These are phyloP conservation scores for Mythimna vitellina DNA, from an alignment of 2,888 invertebrate species.

Conservation along the genomic window DNA sequence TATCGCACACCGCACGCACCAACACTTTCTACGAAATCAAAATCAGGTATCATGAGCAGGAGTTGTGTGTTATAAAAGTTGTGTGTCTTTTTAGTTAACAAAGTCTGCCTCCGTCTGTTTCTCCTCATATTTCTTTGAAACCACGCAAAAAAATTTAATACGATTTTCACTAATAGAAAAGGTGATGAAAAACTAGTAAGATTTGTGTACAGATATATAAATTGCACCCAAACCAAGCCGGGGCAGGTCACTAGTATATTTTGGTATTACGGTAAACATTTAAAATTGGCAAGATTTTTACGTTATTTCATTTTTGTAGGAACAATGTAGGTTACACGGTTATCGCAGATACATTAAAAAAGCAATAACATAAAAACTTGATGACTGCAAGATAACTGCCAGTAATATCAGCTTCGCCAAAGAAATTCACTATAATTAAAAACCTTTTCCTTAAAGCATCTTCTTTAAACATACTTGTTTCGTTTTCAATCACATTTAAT, in stretches of 20 bases:
- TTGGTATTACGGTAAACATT: background rate
- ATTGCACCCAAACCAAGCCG: no score
- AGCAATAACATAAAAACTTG: background rate
- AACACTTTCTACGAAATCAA: slow-evolving; percentile 70
- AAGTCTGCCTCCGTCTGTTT: no score
- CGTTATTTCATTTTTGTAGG: background rate
- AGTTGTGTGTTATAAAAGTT: slow-evolving; percentile 9
- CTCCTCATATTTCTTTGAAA: no score
- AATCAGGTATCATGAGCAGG: slow-evolving; percentile 63
- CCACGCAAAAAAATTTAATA: no score
- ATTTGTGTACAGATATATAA: no score
- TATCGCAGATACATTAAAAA: background rate
- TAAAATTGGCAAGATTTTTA: background rate
- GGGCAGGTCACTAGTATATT: no score
- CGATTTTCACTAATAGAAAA: no score
- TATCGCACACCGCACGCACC: slow-evolving; percentile 82
- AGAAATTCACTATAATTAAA: background rate
- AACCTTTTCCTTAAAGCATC: background rate
- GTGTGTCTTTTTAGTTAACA: background rate
- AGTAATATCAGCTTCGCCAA: background rate
- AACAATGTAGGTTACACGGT: background rate
- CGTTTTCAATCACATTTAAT: background rate
- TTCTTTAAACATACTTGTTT: background rate
- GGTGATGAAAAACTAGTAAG: no score
- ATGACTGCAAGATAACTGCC: background rate